Base-by-base conservation (phyloP, 2,113 vertebrate species). In the Spizaetus ornatus region DNA sequence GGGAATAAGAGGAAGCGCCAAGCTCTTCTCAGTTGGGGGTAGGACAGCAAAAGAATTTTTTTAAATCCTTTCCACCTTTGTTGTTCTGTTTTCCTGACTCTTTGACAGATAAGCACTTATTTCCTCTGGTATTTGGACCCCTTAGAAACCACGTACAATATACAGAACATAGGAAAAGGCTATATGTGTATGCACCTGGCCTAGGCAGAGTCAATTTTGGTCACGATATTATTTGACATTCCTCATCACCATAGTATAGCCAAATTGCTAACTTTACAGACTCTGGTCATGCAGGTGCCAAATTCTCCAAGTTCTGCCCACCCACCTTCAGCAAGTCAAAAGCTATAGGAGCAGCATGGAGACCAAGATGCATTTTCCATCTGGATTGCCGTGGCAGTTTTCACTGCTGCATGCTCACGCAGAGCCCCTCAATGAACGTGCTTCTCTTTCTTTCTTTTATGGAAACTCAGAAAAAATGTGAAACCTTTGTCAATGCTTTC, bases 11-110 rank as follows among this genome's bases (percentile, higher is more conserved):
- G 97, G 98, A 98, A 98, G 96, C 91, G 38, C 93, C 97, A 92
- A 90, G 97, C 97, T 96, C 96, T 77, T 98, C 98, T 97, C 98
- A 97, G 98, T 71, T 97, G 98, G 98, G 95, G 98, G 97, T 96
- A 96, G 97, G 91, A 93, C 94, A 95, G 97, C 97, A 91, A 91
- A 98, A 98, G 97, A 98, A 96, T 97, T 92, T 90, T 90, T 96
- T 97, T 59, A 40, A 86, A 96, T 95, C 93, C 71, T 74, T 92
- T 96, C 90, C 88, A 97, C 91, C 90, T 98, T 97, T 98, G 98
- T 98, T 98, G 96, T 96, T 96, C 79, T 97, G 95, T 98, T 97
- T 98, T 97, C 94, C 97, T 97, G 96, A 97, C 96, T 97, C 76
- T 94, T 70, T 73, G 94, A 95, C 93, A 98, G 98, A 98, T 98